Evolutionary conservation across 37 sponge, comb jelly and placozoan genomes (phyloP).

Genomic region (Cladorhizidae sp.): DNA sequence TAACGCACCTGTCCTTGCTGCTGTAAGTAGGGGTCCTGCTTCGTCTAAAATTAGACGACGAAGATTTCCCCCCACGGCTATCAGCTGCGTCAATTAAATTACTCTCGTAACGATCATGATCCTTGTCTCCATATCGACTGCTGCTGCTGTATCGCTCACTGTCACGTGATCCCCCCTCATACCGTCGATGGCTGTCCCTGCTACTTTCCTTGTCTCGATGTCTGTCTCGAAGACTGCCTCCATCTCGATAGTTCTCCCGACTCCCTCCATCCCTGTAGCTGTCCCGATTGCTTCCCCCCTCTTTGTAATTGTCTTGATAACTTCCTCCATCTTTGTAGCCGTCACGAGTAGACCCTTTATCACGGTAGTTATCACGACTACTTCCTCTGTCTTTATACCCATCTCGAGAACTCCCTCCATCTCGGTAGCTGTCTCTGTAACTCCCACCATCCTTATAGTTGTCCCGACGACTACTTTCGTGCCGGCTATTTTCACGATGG

Average conservation of each 20-base stretch:
- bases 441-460: neutral
- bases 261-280: neutral
- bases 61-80: too few species aligned
- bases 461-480: neutral
- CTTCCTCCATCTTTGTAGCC: neutral
- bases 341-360: neutral
- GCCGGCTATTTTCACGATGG: neutral
- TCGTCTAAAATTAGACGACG: too few species aligned
- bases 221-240: conserved; percentile 5
- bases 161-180: conserved; percentile 1
- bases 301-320: neutral
- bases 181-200: neutral
- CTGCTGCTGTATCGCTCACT: conserved; percentile 16
- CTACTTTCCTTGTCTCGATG: neutral
- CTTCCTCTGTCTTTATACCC: neutral
- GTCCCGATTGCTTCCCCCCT: conserved; percentile 5
- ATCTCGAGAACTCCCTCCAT: conserved; percentile 1
- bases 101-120: conserved; percentile 25
- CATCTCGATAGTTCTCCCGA: conserved; percentile 8
- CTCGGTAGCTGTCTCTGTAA: too few species aligned
- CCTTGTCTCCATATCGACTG: neutral
- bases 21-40: conserved; percentile 35
- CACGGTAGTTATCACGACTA: neutral
- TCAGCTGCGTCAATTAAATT: conserved; percentile 12
- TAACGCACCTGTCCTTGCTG: conserved; percentile 22